Conservation (phyloP, 1,140 invertebrate species). For the Pseudobourletiella spinata region DNA sequence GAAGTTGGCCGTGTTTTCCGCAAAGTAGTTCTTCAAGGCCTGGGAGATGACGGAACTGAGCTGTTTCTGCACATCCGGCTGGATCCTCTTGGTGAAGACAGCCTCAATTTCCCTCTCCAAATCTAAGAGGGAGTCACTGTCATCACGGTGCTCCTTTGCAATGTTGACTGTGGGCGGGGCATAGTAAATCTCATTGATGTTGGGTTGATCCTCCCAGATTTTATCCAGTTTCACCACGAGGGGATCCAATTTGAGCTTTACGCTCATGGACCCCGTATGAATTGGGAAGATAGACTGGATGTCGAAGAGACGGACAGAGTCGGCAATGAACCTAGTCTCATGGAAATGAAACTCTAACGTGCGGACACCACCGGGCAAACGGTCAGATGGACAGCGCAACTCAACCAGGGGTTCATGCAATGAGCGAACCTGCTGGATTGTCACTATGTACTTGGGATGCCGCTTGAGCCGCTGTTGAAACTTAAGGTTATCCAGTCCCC, state of each 20-base stretch:
- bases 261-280: conserved; percentile 21
- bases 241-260: conserved; percentile 29
- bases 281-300: conserved; percentile 33
- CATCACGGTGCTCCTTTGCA: conserved; percentile 30
- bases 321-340: conserved; percentile 20
- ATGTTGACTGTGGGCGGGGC: neutral
- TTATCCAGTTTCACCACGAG: conserved; percentile 25
- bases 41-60: conserved; percentile 10
- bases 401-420: conserved; percentile 29
- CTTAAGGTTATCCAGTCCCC: conserved; percentile 27
- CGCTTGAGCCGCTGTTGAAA: conserved; percentile 32
- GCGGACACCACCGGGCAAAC: conserved; percentile 1
- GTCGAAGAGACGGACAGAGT: conserved; percentile 31
- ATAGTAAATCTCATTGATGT: conserved; percentile 13
- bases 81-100: conserved; percentile 26
- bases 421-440: conserved; percentile 21
- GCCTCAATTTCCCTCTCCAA: conserved; percentile 31
- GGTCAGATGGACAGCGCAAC: conserved; percentile 16
- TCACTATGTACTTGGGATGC: conserved; percentile 31
- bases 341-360: conserved; percentile 26
- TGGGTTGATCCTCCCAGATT: neutral
- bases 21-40: conserved; percentile 12
- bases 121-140: conserved; percentile 13
- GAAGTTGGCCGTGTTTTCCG: neutral
- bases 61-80: conserved; percentile 32